Evolutionary conservation across 2,888 invertebrate genomes (phyloP), one percentile per base, ranked within the genome.

Genomic region (Cetonia aurata): DNA sequence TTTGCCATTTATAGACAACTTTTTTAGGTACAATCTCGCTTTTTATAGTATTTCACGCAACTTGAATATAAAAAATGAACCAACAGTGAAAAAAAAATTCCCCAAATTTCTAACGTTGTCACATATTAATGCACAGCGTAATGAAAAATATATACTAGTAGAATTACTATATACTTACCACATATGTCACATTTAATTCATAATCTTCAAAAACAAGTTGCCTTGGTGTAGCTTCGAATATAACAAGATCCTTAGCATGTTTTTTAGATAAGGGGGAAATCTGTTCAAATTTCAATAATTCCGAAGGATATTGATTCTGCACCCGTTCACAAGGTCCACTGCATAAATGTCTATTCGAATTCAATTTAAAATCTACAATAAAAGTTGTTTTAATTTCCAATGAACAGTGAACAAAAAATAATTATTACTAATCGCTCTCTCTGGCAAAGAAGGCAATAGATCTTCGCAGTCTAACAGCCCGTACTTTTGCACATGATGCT

Each of bases 141-240:
- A 17, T 50, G 9, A 6, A 50, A 50, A 6, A 13, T 9, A 17
- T 12, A 50, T 13, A 15, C 1, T 9, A 9, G 10, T 15, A 50
- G 3, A 25, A 17, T 3, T 1, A 25, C 53, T 53, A 52, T 52
- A 15, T 31, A 56, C 42, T 33, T 76, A 85, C 85, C 78, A 81
- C 80, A 69, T 85, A 85, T 1, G 75, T 71, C 66, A 75, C 75
- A 33, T 80, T 77, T 13, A 79, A 41, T 72, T 82, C 73, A 72
- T 81, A 86, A 75, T 86, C 83, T 17, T 75, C 71, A 77, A 86
- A 86, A 44, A 79, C 72, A 10, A 86, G 74, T 62, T 73, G 62
- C 15, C 72, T 73, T 15, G 84, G 83, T 15, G 77, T 72, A 12
- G 83, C 79, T 50, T 76, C 71, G 55, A 85, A 79, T 68, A 79